phyloP scores from a whole-genome alignment of 35 echinoderm and acorn worm species.

The Anneissia japonica region DNA sequence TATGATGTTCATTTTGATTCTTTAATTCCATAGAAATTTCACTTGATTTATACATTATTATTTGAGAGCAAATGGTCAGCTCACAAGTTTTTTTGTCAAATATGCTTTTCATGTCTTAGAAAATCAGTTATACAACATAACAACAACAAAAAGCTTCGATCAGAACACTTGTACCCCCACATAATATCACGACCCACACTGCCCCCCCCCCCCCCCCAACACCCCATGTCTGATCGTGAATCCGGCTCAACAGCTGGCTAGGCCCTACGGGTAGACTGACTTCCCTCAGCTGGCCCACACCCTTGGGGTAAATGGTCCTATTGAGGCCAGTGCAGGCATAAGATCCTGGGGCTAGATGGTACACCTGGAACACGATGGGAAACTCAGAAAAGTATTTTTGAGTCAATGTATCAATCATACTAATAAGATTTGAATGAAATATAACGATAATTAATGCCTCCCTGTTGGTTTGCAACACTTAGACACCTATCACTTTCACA shows the following conservation, averaged over 20 bases:
- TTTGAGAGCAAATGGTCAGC: too few species aligned
- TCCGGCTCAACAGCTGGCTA: background rate
- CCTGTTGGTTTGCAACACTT: background rate
- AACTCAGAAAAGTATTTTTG: background rate
- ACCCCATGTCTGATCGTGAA: background rate
- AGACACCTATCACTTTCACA: background rate
- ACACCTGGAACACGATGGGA: background rate
- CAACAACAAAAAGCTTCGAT: too few species aligned
- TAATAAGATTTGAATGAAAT: background rate
- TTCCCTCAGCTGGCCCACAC: background rate
- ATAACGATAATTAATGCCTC: background rate
- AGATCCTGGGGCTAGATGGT: background rate
- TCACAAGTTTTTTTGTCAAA: too few species aligned
- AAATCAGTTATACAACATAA: too few species aligned
- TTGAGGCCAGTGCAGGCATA: too few species aligned
- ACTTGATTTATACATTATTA: too few species aligned
- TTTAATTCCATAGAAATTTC: too few species aligned
- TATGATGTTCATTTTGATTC: too few species aligned
- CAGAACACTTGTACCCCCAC: too few species aligned
- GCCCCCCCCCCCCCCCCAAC: too few species aligned
- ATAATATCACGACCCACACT: too few species aligned
- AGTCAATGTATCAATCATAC: background rate
- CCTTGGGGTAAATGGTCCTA: background rate
- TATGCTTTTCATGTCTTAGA: too few species aligned
- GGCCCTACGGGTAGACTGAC: background rate